These are phyloP conservation scores for Tetanocera ferruginea DNA, from an alignment of 2,888 invertebrate species.

Conservation along the genomic window DNA sequence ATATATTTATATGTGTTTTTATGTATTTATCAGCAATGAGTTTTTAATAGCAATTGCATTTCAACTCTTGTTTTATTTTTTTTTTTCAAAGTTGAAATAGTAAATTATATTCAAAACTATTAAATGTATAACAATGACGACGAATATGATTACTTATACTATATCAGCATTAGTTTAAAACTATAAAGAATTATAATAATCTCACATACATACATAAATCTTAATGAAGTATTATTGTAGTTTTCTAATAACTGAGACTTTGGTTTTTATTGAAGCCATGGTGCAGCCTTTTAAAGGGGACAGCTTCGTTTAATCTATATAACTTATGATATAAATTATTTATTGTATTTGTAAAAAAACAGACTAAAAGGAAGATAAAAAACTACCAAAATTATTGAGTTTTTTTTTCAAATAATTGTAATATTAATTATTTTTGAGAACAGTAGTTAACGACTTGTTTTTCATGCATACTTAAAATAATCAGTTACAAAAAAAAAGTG, in stretches of 20 bases:
- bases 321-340: neutral
- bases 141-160: slow-evolving; percentile 32
- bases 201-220: slow-evolving; percentile 28
- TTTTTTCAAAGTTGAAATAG: slow-evolving; percentile 27
- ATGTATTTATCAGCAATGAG: neutral
- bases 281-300: neutral
- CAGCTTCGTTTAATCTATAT: slow-evolving; percentile 7
- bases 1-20: neutral
- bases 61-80: slow-evolving; percentile 19
- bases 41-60: neutral
- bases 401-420: neutral
- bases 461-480: no score
- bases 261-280: neutral
- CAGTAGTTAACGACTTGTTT: no score
- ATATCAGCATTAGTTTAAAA: slow-evolving; percentile 41
- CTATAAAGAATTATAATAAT: slow-evolving; percentile 28
- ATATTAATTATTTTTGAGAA: neutral
- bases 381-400: slow-evolving; percentile 1
- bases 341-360: slow-evolving; percentile 2
- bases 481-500: neutral
- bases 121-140: slow-evolving; percentile 33
- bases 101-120: slow-evolving; percentile 23
- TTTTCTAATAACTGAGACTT: slow-evolving; percentile 27
- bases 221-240: slow-evolving; percentile 33
- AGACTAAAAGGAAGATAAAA: neutral